phyloP scores from a whole-genome alignment of 2,888 invertebrate species.

The Callimorpha dominula region DNA sequence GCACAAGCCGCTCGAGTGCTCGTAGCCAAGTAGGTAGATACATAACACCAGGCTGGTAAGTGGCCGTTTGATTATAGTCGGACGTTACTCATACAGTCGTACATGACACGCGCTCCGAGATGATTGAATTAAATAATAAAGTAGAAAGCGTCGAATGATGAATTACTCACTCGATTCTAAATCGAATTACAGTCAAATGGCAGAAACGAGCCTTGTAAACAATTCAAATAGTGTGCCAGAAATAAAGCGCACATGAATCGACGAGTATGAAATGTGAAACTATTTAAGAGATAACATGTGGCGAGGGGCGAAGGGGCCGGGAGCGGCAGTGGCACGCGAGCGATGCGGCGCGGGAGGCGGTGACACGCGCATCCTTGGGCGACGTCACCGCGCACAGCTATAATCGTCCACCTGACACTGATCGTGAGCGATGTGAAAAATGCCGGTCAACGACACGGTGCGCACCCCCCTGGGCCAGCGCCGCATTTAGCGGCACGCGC shows the following conservation, averaged over 20 bases:
- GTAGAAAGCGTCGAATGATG: conserved; percentile 29
- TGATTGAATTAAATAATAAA: conserved; percentile 21
- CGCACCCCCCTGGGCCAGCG: conserved; percentile 41
- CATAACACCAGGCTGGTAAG: background rate
- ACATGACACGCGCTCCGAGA: conserved; percentile 9
- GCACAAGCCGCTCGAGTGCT: background rate
- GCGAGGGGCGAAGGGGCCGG: conserved; percentile 18
- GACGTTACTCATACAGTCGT: conserved; percentile 8
- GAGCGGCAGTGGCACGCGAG: conserved; percentile 19
- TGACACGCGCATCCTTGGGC: conserved; percentile 23
- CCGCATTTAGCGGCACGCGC: conserved; percentile 41
- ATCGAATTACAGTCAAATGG: conserved; percentile 44
- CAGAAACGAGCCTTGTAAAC: conserved; percentile 54
- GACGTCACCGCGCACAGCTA: conserved; percentile 46
- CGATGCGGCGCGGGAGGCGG: conserved; percentile 16
- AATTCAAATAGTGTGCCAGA: conserved; percentile 51
- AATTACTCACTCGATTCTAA: conserved; percentile 48
- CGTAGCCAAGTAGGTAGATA: background rate
- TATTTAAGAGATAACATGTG: conserved; percentile 37
- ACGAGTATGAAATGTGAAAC: conserved; percentile 50
- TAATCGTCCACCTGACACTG: conserved; percentile 56
- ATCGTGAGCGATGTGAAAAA: conserved; percentile 53
- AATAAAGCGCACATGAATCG: conserved; percentile 59
- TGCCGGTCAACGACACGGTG: conserved; percentile 62
- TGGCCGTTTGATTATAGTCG: background rate